Evolutionary conservation across 2,797 vertebrate species (phyloP).

Genomic region (Erpetoichthys calabaricus): DNA sequence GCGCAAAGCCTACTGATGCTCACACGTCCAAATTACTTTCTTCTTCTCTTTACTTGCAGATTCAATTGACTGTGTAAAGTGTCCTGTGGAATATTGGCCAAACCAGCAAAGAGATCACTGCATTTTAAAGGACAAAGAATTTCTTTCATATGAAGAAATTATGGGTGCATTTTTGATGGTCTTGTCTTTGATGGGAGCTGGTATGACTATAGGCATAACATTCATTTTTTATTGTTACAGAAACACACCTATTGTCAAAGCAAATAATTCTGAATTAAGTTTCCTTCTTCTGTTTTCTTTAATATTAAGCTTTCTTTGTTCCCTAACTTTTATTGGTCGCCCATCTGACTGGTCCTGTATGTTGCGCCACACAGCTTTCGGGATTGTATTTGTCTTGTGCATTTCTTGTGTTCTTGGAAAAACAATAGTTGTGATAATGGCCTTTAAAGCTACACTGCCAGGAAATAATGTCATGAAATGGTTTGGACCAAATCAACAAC

Average conservation of each 20-base stretch:
- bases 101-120: no score
- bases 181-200: background rate
- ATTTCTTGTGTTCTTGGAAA: conserved; percentile 53
- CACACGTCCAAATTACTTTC: no score
- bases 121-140: no score
- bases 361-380: conserved; percentile 49
- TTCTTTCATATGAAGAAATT: no score
- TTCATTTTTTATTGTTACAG: conserved; percentile 12
- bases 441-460: conserved; percentile 47
- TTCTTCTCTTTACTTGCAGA: no score
- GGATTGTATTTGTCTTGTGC: conserved; percentile 51
- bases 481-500: conserved; percentile 49
- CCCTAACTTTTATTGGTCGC: conserved; percentile 47
- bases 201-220: background rate
- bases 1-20: no score
- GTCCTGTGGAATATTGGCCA: no score
- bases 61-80: no score
- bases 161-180: background rate
- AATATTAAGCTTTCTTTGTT: conserved; percentile 47
- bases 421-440: conserved; percentile 50
- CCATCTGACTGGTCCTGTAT: conserved; percentile 53
- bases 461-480: conserved; percentile 46
- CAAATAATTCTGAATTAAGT: conserved; percentile 50
- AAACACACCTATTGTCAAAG: conserved; percentile 45
- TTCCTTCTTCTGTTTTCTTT: conserved; percentile 53